Conservation (phyloP, 1,140 invertebrate genomes). For the Psilanteris sp. region DNA sequence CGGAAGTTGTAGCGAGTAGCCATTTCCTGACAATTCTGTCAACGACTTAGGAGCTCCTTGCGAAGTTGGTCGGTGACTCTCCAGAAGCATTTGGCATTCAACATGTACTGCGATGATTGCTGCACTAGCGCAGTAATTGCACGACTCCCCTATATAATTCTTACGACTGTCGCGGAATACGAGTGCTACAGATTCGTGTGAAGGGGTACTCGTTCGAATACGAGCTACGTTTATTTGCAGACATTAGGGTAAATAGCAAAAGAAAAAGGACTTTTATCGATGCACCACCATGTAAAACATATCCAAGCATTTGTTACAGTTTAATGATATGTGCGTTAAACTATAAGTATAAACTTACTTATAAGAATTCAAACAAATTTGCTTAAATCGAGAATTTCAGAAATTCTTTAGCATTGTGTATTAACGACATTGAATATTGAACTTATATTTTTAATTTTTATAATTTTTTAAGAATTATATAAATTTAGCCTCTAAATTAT, state of each 20-base stretch:
- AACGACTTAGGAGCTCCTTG: conserved; percentile 29
- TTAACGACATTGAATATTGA: no score
- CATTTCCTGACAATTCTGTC: conserved; percentile 38
- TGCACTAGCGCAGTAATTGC: conserved; percentile 66
- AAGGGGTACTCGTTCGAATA: conserved; percentile 60
- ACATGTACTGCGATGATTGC: conserved; percentile 62
- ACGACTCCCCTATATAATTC: conserved; percentile 64
- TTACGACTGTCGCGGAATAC: conserved; percentile 54
- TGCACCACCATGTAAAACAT: no score
- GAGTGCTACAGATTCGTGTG: conserved; percentile 61
- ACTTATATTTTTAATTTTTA: no score
- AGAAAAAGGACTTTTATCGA: conserved; percentile 35
- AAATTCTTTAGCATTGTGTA: no score
- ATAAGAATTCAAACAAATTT: no score
- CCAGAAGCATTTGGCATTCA: conserved; percentile 61
- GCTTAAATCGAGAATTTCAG: no score
- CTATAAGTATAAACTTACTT: no score
- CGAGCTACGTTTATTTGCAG: conserved; percentile 38
- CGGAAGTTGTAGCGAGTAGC: conserved; percentile 35
- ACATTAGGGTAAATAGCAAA: conserved; percentile 40
- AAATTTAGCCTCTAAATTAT: no score
- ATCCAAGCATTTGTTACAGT: no score
- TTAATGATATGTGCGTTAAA: no score
- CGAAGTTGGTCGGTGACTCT: conserved; percentile 42
- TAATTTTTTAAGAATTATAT: no score